These are phyloP conservation scores for Desoria tigrina DNA, from an alignment of 2,888 invertebrate genomes.

Conservation along the genomic window DNA sequence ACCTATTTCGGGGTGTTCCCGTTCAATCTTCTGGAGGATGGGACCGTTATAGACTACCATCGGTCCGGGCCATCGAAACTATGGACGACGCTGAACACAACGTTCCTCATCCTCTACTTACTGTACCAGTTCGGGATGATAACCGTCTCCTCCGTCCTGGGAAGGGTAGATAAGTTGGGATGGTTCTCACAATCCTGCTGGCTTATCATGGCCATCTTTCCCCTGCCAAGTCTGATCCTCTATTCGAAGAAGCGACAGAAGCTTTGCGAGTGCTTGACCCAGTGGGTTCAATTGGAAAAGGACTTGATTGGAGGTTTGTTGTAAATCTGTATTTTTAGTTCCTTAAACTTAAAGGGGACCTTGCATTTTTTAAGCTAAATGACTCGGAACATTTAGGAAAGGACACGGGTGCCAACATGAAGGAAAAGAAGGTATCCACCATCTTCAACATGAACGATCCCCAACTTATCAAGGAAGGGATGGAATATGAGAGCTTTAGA, in stretches of 20 bases:
- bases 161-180: constrained; percentile 50
- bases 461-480: constrained; percentile 43
- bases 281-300: constrained; percentile 51
- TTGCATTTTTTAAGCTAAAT: not conserved
- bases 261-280: constrained; percentile 49
- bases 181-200: constrained; percentile 52
- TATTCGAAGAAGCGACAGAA: constrained; percentile 51
- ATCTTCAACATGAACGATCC: constrained; percentile 46
- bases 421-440: constrained; percentile 42
- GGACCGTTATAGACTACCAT: constrained; percentile 51
- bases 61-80: constrained; percentile 45
- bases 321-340: not conserved
- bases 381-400: constrained; percentile 27
- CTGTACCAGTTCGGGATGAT: constrained; percentile 52
- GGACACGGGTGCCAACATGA: constrained; percentile 39
- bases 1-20: constrained; percentile 50
- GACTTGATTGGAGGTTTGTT: constrained; percentile 51
- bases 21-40: constrained; percentile 50
- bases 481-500: constrained; percentile 51
- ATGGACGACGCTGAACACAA: constrained; percentile 45
- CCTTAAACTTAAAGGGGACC: not conserved
- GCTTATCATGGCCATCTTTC: constrained; percentile 52
- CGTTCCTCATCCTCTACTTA: constrained; percentile 43
- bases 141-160: constrained; percentile 48
- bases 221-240: constrained; percentile 47